Evolutionary conservation across 2,113 vertebrate species (phyloP).

Genomic region (Hemichromis elongatus): DNA sequence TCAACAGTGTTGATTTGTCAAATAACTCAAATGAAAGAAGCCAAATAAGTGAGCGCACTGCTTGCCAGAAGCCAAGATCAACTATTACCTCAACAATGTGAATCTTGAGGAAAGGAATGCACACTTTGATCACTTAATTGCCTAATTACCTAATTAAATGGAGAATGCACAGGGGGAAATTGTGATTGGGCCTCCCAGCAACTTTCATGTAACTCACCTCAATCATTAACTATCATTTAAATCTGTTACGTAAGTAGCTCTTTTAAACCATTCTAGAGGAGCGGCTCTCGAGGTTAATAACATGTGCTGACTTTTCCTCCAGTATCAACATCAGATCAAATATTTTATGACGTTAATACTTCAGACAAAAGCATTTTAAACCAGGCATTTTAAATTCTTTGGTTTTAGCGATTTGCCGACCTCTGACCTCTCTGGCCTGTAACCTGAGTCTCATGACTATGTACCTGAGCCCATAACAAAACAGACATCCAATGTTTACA

Average conservation of each 20-base stretch:
- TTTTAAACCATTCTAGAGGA: not conserved
- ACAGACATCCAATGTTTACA: conserved; percentile 38
- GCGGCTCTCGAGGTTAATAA: not conserved
- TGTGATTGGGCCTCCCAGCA: conserved; percentile 18
- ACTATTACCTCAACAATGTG: conserved; percentile 37
- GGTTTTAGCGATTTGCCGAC: conserved; percentile 25
- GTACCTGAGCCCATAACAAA: conserved; percentile 2
- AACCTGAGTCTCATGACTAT: conserved; percentile 34
- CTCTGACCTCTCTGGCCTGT: conserved; percentile 37
- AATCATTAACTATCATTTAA: conserved; percentile 31
- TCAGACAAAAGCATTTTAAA: not conserved
- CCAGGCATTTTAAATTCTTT: conserved; percentile 17
- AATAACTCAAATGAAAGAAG: conserved; percentile 28
- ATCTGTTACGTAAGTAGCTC: conserved; percentile 39
- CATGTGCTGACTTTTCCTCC: not conserved
- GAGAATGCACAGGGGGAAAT: conserved; percentile 40
- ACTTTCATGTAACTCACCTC: conserved; percentile 7
- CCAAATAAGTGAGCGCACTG: not conserved
- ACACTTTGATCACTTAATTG: conserved; percentile 54
- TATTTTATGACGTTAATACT: not conserved
- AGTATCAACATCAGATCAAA: not conserved
- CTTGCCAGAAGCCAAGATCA: conserved; percentile 56
- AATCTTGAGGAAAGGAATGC: conserved; percentile 37
- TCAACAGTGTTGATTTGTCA: conserved; percentile 15
- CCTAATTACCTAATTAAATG: conserved; percentile 46